These are phyloP conservation scores for Enteromius afrohamiltoni DNA, from an alignment of 2,797 vertebrate genomes.

Conservation along the genomic window DNA sequence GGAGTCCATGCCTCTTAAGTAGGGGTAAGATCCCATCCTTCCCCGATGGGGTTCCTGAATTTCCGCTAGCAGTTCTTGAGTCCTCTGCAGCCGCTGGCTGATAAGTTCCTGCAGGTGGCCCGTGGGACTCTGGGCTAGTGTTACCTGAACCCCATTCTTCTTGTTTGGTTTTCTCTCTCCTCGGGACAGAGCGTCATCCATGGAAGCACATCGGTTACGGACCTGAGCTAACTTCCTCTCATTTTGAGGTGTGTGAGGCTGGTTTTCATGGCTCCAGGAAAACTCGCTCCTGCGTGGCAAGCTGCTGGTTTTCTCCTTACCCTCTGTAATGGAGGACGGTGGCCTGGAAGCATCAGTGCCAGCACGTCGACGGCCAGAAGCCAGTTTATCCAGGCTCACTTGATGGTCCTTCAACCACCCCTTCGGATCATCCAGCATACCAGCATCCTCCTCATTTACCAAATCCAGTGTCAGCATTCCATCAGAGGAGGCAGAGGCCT, in stretches of 20 bases:
- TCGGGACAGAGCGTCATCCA: slow-evolving; percentile 78
- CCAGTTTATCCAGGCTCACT: slow-evolving; percentile 78
- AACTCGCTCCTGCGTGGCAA: slow-evolving; percentile 75
- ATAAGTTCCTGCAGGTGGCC: slow-evolving; percentile 91
- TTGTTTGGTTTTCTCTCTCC: slow-evolving; percentile 62
- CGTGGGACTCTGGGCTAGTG: slow-evolving; percentile 70
- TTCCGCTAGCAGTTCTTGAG: slow-evolving; percentile 92
- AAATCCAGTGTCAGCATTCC: slow-evolving; percentile 93
- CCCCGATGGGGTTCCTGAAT: slow-evolving; percentile 81
- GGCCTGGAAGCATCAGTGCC: slow-evolving; percentile 81
- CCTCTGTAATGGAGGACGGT: slow-evolving; percentile 61
- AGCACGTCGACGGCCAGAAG: slow-evolving; percentile 77
- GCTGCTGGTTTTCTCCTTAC: slow-evolving; percentile 75
- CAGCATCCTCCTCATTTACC: slow-evolving; percentile 87
- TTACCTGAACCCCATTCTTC: slow-evolving; percentile 56
- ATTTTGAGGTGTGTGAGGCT: slow-evolving; percentile 83
- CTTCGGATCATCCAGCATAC: slow-evolving; percentile 75
- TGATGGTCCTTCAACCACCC: slow-evolving; percentile 83
- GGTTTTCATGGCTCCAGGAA: slow-evolving; percentile 72
- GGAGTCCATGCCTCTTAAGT: slow-evolving; percentile 71
- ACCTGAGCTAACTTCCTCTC: slow-evolving; percentile 80
- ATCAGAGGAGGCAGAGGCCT: slow-evolving; percentile 92
- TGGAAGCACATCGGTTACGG: slow-evolving; percentile 89
- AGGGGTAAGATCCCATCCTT: slow-evolving; percentile 62
- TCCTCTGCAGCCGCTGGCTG: slow-evolving; percentile 91